Conservation (phyloP, 2,888 invertebrate genomes). For the Platycheirus albimanus region DNA sequence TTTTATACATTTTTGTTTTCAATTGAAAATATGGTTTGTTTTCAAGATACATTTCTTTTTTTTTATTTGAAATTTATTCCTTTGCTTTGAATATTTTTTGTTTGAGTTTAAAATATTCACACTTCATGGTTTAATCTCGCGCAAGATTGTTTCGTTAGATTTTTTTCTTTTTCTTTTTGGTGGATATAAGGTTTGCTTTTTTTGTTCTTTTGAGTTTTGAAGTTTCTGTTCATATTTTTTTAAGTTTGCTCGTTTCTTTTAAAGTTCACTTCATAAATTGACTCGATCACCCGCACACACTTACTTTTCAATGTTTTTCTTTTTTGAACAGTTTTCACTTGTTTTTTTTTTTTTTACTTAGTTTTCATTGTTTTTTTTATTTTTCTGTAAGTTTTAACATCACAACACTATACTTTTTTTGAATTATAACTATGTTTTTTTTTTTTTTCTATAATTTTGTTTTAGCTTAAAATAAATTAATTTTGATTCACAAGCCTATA, state of each 20-base stretch:
- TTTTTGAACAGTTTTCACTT: constrained; percentile 33
- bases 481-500: constrained; percentile 73
- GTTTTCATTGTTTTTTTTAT: constrained; percentile 58
- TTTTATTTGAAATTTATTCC: constrained; percentile 41
- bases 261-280: constrained; percentile 46
- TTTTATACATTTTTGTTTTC: constrained; percentile 65
- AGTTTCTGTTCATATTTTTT: constrained; percentile 11
- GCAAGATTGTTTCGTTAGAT: constrained; percentile 30
- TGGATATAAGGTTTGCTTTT: constrained; percentile 29
- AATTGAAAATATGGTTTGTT: constrained; percentile 30
- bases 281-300: constrained; percentile 40
- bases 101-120: constrained; percentile 27
- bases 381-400: constrained; percentile 70
- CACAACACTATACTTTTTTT: constrained; percentile 74
- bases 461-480: constrained; percentile 66
- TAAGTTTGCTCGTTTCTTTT: constrained; percentile 28
- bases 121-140: constrained; percentile 38
- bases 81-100: constrained; percentile 18
- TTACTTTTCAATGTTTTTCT: constrained; percentile 39
- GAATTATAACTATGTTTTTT: constrained; percentile 44
- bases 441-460: constrained; percentile 20
- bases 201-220: background rate
- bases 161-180: constrained; percentile 4
- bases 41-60: constrained; percentile 42
- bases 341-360: constrained; percentile 20